Evolutionary conservation across 2,113 vertebrate genomes (phyloP).

Genomic region (Nipponia nippon): DNA sequence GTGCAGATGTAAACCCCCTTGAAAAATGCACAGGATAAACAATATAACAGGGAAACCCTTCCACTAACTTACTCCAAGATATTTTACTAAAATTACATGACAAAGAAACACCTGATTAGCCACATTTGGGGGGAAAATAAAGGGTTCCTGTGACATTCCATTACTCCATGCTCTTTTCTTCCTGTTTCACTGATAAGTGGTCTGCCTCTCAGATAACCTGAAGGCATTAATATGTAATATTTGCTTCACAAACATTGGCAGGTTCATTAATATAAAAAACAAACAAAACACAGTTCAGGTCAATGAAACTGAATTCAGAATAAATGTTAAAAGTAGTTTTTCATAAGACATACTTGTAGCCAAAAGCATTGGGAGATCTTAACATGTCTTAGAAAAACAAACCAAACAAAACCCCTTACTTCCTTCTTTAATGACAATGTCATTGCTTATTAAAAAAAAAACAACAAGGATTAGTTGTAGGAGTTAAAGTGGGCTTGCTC

Average conservation of each 20-base stretch:
- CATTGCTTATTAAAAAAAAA: not conserved
- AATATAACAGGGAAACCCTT: slow-evolving; percentile 37
- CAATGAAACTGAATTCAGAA: not conserved
- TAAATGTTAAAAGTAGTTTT: not conserved
- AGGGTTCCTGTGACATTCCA: not conserved
- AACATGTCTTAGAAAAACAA: not conserved
- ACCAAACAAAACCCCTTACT: not conserved
- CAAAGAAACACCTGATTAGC: slow-evolving; percentile 21
- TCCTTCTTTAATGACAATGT: not conserved
- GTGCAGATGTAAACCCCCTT: not conserved
- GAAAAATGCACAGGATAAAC: slow-evolving; percentile 36
- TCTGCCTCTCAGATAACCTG: not conserved
- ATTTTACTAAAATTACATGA: slow-evolving; percentile 18
- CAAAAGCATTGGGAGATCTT: not conserved
- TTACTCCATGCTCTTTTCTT: not conserved
- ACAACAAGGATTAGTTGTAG: not conserved
- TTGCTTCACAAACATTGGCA: not conserved
- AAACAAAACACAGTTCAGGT: not conserved
- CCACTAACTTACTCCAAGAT: not conserved
- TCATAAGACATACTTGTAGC: not conserved
- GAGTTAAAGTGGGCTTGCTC: slow-evolving; percentile 2
- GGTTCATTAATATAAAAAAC: not conserved
- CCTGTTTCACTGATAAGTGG: not conserved
- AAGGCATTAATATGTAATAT: not conserved
- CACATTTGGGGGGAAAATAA: not conserved